Evolutionary conservation across 1,140 invertebrate genomes (phyloP), one percentile per base, ranked within the genome.

Genomic region (Heterodera carotae): DNA sequence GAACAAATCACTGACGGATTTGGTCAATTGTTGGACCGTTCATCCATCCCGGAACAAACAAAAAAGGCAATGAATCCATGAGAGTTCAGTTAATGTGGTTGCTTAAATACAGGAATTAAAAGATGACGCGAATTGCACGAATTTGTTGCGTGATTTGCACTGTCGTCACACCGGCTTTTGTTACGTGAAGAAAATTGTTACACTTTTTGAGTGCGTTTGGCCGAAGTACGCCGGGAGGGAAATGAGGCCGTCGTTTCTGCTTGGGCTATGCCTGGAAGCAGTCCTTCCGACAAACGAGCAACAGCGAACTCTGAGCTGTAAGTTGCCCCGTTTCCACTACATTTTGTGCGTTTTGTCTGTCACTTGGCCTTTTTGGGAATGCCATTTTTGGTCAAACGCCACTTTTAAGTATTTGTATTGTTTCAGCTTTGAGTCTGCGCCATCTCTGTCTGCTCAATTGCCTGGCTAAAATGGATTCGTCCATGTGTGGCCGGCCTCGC

Each of bases 171-270:
- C n/a, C 36, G 36, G 59, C 29, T 62, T 74, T 74, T 31, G 33
- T 62, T 62, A 64, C 27, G n/a, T 74, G 33, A 74, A 74, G 64
- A 74, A 74, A 34, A 27, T 74, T 74, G 72, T 74, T n/a, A 15
- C 36, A 25, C 48, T 62, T 29, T 64, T 36, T 62, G 48, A 62
- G 34, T 7, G 39, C 2, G 56, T 74, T 64, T 62, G 59, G 27
- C 27, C 4, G 29, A 74, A 31, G 10, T 62, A 62, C 64, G 56
- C 10, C 25, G 27, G 31, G 64, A 56, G 48, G 15, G 27, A 36
- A n/a, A 1, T 64, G 33, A n/a, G 34, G 36, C 27, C 53, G 33
- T 39, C 59, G 18, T 22, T 22, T 29, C 27, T 39, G 22, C 15
- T 74, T 22, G 36, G n/a, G 18, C 22, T 56, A 4, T 74, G 72